Evolutionary conservation across 53 echinoderm and acorn worm species (phyloP).

Genomic region (Actinopyga echinites): DNA sequence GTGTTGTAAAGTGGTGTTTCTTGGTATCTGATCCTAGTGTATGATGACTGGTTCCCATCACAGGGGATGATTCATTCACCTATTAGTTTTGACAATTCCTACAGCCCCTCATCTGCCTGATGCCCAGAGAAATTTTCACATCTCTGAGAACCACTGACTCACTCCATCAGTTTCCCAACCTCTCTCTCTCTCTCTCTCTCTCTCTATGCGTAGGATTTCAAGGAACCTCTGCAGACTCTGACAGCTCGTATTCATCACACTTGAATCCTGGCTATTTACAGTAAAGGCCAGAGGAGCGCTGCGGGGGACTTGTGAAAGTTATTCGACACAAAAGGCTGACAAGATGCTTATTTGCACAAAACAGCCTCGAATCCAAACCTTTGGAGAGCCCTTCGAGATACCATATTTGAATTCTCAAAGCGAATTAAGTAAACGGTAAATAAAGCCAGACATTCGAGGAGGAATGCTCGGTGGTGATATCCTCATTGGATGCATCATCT

Average conservation of each 20-base stretch:
- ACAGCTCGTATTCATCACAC: conserved; percentile 31
- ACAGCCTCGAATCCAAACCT: neutral
- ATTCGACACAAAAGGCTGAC: too few relatives aligned
- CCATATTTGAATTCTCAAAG: conserved; percentile 22
- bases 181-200: neutral
- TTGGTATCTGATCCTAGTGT: too few relatives aligned
- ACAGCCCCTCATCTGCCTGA: too few relatives aligned
- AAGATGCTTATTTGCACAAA: too few relatives aligned
- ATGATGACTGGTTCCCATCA: too few relatives aligned
- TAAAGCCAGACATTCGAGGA: conserved; percentile 28
- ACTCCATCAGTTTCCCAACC: neutral
- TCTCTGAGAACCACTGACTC: neutral
- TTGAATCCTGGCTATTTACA: conserved; percentile 45
- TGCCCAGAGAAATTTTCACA: neutral
- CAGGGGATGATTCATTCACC: too few relatives aligned
- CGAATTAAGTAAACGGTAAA: conserved; percentile 41
- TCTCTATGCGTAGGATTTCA: too few relatives aligned
- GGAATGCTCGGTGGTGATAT: neutral
- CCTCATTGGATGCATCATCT: neutral
- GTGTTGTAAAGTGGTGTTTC: too few relatives aligned
- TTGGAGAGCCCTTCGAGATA: conserved; percentile 6
- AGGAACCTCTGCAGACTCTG: conserved; percentile 16
- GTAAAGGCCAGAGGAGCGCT: conserved; percentile 16
- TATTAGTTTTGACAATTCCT: too few relatives aligned
- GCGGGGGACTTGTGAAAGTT: neutral